Base-by-base conservation (phyloP, 1,140 invertebrate species). In the Pararge aegeria region DNA sequence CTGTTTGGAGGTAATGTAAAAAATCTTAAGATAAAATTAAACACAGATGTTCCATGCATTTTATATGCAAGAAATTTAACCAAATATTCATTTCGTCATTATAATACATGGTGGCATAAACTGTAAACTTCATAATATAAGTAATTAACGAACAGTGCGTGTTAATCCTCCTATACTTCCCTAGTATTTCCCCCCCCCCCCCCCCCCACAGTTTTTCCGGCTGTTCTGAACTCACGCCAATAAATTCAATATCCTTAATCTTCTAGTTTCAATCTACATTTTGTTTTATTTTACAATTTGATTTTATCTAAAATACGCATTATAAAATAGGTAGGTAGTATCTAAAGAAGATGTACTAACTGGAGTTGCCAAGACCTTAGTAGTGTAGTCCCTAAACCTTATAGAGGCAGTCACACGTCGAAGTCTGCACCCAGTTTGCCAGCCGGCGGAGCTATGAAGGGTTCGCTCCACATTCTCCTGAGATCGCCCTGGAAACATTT, bases 391-490 rank as follows among this genome's bases (percentile, higher is more conserved):
- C 46, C 12, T 15, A 10, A 2, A 13, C 9, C 10, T 29, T 21
- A 3, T 3, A 21, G 20, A 12, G 30, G 30, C 42, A 20, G 52
- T 90, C 86, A 91, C 74, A 91, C 90, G 66, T 91, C 90, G 66
- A 91, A 91, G 66, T 91, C 89, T 0, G 85, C 81, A 48, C 78
- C 76, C 34, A 53, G 66, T 66, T 96, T 96, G 52, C 94, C 92
- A 70, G 93, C 92, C 80, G 92, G 92, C 73, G 95, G 94, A 70
- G 94, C 92, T 87, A 96, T 97, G 88, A 99, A 99, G 29, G 98
- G 97, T 91, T 98, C 97, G 79, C 96, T 97, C 98, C 98, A 99
- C 97, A 99, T 99, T 72, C 97, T 93, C 81, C 97, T 92, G 59
- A 99, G 92, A 92, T 99, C 98, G 70, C 97, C 97, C 97, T 98